Evolutionary conservation across 2,113 vertebrate species (phyloP), one percentile per base, ranked within the genome.

Genomic region (Catagonus wagneri): DNA sequence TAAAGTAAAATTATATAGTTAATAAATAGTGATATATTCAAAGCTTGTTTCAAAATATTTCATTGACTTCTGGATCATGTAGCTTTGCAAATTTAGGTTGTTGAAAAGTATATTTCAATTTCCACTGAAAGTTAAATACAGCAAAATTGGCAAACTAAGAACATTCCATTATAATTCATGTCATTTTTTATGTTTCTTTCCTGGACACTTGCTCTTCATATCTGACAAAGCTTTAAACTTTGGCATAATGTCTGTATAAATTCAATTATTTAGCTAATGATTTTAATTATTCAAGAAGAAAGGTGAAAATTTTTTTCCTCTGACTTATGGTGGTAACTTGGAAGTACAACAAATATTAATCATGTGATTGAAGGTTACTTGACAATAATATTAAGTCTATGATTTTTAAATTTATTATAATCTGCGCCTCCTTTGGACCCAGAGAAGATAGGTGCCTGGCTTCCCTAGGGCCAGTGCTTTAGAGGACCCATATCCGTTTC

Each of bases 181-280:
- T 78, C 36, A 83, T 65, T 71, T 90, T 39, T 1, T 39, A 50
- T 78, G 20, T 87, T 90, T 90, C 7, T 44, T 94, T 93, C 56
- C 20, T 75, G 54, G 6, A 74, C n/a, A 83, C 27, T 83, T 92
- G 63, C 50, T 95, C 93, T 44, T 87, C 89, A 63, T 78, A 56
- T 74, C 79, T 29, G 39, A 88, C 29, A 95, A 88, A 74, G 32
- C 7, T 83, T 83, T 93, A 52, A 78, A 93, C 83, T 90, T 78
- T 61, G 19, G 1, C 72, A 20, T 61, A 61, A 44, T 87, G 3
- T 79, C 34, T 76, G 9, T 68, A 61, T 63, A 60, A 86, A 85
- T 61, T 60, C 54, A 85, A 20, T 52, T 78, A 76, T 32, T 89
- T 83, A 71, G 17, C 6, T 86, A 87, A 83, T 1, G 2, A 58